Evolutionary conservation across 2,113 vertebrate species (phyloP), one percentile per base, ranked within the genome.

Genomic region (pig (Sus scrofa)): DNA sequence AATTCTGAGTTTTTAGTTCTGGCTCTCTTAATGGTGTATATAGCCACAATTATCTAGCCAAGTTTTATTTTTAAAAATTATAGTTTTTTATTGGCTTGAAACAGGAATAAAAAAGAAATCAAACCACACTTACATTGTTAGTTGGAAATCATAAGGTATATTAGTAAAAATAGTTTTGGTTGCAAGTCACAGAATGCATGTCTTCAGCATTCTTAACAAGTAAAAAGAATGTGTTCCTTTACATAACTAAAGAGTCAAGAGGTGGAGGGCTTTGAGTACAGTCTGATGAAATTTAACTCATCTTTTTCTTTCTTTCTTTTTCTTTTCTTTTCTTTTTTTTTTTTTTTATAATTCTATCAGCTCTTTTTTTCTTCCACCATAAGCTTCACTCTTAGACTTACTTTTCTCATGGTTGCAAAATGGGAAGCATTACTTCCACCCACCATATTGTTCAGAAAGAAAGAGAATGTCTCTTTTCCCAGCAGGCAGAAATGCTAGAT

Each of bases 241-340:
- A 26, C 2, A 2, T 68, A 37, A 77, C 44, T 68, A 90, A 60
- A 37, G 1, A 96, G 37, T 79, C 32, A 75, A 68, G 37, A 85
- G 7, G 19, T 93, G 12, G 27, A 67, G 11, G 30, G 6, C 6
- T 91, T 52, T 39, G 34, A 8, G 1, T 85, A 56, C 8, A 70
- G 6, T 56, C 44, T 91, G 52, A 22, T 79, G 32, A 94, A 85
- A 13, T 68, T 50, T 81, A 75, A 54, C 30, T 73, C 65, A 70
- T 34, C 70, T 83, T 92, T 32, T 78, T 85, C 77, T 52, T 78
- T 85, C 77, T 52, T 78, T 89, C 30, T 73, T 89, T 78, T 85
- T 83, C 32, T 78, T 7, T 56, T 34, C 54, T 89, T 34, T 73
- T 89, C n/a, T n/a, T n/a, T 85, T 83, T 52, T 78, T 7, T 56